These are phyloP conservation scores for Eupithecia dodoneata DNA, from an alignment of 2,888 invertebrate genomes.

Conservation along the genomic window DNA sequence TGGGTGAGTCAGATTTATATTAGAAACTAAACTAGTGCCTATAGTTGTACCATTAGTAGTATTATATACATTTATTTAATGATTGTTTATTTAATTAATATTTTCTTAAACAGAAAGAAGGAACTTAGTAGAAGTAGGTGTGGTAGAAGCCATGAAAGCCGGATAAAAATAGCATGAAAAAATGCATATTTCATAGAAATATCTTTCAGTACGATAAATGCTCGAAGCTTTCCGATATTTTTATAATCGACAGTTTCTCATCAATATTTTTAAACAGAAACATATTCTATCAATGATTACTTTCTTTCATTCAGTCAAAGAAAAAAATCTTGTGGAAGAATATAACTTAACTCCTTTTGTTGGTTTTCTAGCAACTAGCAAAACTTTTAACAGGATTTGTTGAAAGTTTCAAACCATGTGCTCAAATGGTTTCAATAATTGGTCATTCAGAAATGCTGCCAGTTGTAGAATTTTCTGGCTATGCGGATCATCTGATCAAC, in stretches of 20 bases:
- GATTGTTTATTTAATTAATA: no score
- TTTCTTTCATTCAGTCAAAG: neutral
- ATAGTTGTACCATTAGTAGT: neutral
- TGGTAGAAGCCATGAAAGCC: no score
- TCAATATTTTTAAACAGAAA: neutral
- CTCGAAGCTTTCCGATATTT: neutral
- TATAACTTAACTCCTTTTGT: neutral
- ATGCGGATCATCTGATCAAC: constrained; percentile 94
- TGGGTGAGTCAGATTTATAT: constrained; percentile 87
- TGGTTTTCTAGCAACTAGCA: constrained; percentile 88
- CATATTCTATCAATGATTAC: neutral
- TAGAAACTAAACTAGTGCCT: neutral
- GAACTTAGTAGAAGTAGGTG: no score
- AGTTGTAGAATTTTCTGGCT: constrained; percentile 96
- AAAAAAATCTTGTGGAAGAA: neutral
- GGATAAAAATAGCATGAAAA: neutral
- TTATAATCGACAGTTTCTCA: neutral
- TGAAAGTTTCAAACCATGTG: constrained; percentile 95
- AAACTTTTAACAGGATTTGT: constrained; percentile 94
- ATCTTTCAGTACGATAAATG: neutral
- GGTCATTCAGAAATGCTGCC: constrained; percentile 96
- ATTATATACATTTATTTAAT: no score
- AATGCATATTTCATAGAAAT: neutral
- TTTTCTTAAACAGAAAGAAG: no score
- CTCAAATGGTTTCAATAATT: constrained; percentile 97